phyloP scores from a whole-genome alignment of 2,888 invertebrate species.

The Trissolcus japonicus region DNA sequence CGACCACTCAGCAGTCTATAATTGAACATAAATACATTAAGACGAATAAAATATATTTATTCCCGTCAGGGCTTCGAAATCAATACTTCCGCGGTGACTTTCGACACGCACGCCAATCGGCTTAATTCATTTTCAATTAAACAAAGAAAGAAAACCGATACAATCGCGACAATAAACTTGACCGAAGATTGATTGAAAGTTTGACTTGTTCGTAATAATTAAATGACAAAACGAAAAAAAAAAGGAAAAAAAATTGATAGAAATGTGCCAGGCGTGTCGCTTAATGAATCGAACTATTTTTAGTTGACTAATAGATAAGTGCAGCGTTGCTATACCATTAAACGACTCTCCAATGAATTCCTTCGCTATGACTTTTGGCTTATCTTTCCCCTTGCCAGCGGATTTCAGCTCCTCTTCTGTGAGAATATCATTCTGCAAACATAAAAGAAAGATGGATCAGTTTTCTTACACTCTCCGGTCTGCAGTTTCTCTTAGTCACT shows the following conservation, averaged over 20 bases:
- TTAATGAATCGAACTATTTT: slow-evolving; percentile 3
- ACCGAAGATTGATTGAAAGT: background rate
- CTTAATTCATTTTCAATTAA: slow-evolving; percentile 16
- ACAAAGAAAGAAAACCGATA: background rate
- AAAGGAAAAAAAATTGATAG: background rate
- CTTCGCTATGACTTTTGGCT: slow-evolving; percentile 44
- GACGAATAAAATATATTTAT: slow-evolving; percentile 39
- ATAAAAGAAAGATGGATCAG: background rate
- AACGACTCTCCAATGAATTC: slow-evolving; percentile 45
- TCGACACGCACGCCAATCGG: slow-evolving; percentile 10
- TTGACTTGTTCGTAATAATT: background rate
- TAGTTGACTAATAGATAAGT: background rate
- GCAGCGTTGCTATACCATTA: slow-evolving; percentile 30
- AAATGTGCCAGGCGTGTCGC: too few relatives aligned
- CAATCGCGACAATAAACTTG: background rate
- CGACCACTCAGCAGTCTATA: slow-evolving; percentile 25
- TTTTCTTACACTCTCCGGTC: background rate
- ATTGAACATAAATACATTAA: slow-evolving; percentile 32
- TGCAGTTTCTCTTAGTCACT: too few relatives aligned
- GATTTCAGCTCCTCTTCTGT: slow-evolving; percentile 38
- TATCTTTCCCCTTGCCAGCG: slow-evolving; percentile 41
- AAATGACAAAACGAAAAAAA: background rate
- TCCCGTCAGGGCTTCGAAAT: slow-evolving; percentile 50
- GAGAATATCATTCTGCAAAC: slow-evolving; percentile 43
- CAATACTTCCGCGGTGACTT: slow-evolving; percentile 31